Conservation (phyloP, 1,140 invertebrate genomes). For the Ceratitis capitata region DNA sequence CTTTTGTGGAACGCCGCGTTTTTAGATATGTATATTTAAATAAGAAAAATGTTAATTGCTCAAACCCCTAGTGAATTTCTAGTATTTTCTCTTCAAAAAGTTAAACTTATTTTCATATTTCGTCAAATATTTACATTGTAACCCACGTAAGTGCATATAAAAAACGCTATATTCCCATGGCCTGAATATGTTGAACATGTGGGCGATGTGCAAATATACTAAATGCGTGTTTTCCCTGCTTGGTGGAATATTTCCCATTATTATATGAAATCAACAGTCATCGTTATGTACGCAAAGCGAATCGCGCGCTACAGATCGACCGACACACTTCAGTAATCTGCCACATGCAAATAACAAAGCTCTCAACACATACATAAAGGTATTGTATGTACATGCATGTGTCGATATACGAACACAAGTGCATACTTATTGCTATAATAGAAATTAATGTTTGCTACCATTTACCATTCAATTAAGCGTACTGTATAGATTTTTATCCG, state of each 20-base stretch:
- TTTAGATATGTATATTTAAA: too few relatives aligned
- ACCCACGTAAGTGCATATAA: neutral
- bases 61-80: too few relatives aligned
- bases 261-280: conserved; percentile 23
- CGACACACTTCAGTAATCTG: neutral
- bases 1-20: too few relatives aligned
- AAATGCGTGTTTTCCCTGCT: neutral
- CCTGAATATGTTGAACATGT: neutral
- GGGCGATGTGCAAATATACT: neutral
- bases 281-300: neutral
- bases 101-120: too few relatives aligned
- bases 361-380: neutral
- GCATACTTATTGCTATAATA: conserved; percentile 36
- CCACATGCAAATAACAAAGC: neutral
- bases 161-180: neutral
- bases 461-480: conserved; percentile 32
- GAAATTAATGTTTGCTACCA: conserved; percentile 15
- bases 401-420: neutral
- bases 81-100: too few relatives aligned
- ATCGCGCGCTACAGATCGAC: neutral
- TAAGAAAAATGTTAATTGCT: too few relatives aligned
- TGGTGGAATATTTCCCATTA: conserved; percentile 6
- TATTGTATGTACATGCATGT: neutral
- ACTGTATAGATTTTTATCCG: conserved; percentile 33
- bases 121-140: too few relatives aligned